Evolutionary conservation across 2,113 vertebrate species (phyloP).

Genomic region (Sinosuthora webbiana): DNA sequence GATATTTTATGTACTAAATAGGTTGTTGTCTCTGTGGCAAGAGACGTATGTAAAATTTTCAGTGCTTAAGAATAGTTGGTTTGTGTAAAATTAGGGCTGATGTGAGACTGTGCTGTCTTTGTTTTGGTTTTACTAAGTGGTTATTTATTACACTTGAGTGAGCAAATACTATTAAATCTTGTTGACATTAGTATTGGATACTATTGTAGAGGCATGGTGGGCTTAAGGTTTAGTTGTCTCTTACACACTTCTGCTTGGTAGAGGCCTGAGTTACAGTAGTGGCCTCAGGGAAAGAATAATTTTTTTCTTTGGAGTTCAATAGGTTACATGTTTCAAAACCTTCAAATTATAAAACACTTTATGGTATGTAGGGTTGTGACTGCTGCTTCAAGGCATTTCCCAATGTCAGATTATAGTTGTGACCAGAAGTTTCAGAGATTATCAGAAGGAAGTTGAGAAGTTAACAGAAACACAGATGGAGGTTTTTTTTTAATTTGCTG

Average conservation of each 20-base stretch:
- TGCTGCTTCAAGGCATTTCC: neutral
- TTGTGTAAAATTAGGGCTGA: neutral
- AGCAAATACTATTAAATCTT: neutral
- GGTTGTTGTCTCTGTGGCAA: constrained; percentile 29
- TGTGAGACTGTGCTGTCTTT: neutral
- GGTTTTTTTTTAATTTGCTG: neutral
- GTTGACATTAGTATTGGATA: neutral
- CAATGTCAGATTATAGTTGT: neutral
- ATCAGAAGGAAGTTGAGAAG: neutral
- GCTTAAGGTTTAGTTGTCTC: neutral
- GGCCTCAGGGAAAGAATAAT: neutral
- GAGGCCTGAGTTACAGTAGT: neutral
- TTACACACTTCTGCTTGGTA: neutral
- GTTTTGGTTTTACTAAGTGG: neutral
- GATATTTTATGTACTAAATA: constrained; percentile 52
- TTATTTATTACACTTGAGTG: neutral
- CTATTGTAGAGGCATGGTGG: neutral
- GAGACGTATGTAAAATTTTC: neutral
- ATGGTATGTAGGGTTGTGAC: neutral
- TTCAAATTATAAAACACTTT: neutral
- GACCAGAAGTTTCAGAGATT: neutral
- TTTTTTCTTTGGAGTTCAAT: neutral
- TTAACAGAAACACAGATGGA: neutral
- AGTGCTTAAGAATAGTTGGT: neutral
- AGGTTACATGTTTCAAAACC: neutral